These are phyloP conservation scores for Chitala chitala DNA, from an alignment of 2,113 vertebrate species.

Conservation along the genomic window DNA sequence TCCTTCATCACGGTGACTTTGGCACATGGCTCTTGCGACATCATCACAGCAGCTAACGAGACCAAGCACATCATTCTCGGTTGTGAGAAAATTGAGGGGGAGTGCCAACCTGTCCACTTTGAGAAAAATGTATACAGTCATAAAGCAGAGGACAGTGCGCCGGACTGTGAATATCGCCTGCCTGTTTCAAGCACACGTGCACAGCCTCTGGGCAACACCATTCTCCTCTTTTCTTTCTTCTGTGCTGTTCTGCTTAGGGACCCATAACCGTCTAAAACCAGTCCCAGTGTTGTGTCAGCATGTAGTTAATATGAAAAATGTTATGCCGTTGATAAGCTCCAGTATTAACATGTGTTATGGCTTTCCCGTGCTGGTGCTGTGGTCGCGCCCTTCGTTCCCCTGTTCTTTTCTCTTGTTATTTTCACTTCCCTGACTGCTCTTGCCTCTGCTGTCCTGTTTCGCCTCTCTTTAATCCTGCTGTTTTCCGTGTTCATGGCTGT, in stretches of 20 bases:
- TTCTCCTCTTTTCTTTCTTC: neutral
- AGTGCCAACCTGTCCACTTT: slow-evolving; percentile 63
- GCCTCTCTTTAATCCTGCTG: too few relatives aligned
- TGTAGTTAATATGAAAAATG: too few relatives aligned
- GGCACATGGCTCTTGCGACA: slow-evolving; percentile 44
- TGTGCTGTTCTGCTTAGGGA: neutral
- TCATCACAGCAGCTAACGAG: slow-evolving; percentile 44
- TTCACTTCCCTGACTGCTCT: too few relatives aligned
- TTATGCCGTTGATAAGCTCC: too few relatives aligned
- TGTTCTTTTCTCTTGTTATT: too few relatives aligned
- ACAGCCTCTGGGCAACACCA: neutral
- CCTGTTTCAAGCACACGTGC: neutral
- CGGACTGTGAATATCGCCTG: slow-evolving; percentile 42
- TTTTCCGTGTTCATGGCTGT: too few relatives aligned
- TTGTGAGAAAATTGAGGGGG: slow-evolving; percentile 50
- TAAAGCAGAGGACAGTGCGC: slow-evolving; percentile 47
- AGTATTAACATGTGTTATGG: too few relatives aligned
- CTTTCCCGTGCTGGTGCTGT: too few relatives aligned
- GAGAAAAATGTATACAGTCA: slow-evolving; percentile 46
- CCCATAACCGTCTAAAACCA: too few relatives aligned
- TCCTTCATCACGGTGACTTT: slow-evolving; percentile 58
- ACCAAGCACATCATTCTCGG: slow-evolving; percentile 64
- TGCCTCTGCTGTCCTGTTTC: too few relatives aligned
- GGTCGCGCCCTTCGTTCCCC: too few relatives aligned
- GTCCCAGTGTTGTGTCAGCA: too few relatives aligned